A percentile compares a stretch with the other conserved stretches of the same genome.
Evolutionary conservation across 2,888 invertebrate genomes (phyloP).

Genomic region (Pterostichus niger): DNA sequence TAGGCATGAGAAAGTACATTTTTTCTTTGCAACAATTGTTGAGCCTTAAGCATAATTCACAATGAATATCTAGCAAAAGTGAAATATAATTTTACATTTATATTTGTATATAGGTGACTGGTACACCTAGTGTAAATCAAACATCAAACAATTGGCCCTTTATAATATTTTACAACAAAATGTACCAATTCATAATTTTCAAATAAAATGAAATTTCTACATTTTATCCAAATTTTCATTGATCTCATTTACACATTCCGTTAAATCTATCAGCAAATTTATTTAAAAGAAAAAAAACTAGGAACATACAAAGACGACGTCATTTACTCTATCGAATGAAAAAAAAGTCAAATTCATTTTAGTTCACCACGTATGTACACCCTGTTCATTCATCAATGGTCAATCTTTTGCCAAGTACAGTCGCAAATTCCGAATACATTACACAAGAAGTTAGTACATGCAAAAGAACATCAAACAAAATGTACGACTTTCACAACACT

Average conservation of each 20-base stretch:
- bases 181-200: constrained; percentile 51
- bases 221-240: constrained; percentile 19
- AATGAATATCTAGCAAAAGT: constrained; percentile 33
- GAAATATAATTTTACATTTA: constrained; percentile 25
- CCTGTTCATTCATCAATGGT: constrained; percentile 43
- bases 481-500: constrained; percentile 39
- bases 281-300: constrained; percentile 11
- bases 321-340: not conserved
- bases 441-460: constrained; percentile 18
- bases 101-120: constrained; percentile 2
- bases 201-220: constrained; percentile 28
- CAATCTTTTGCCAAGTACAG: constrained; percentile 33
- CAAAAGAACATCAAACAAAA: constrained; percentile 45
- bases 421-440: constrained; percentile 25
- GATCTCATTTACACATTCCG: constrained; percentile 23
- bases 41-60: constrained; percentile 30
- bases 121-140: constrained; percentile 27
- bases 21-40: constrained; percentile 2
- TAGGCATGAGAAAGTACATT: constrained; percentile 40
- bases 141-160: constrained; percentile 2
- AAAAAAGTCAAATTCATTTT: constrained; percentile 17
- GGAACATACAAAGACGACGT: constrained; percentile 39
- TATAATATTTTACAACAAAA: constrained; percentile 40
- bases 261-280: constrained; percentile 45
- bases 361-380: constrained; percentile 44